Base-by-base conservation (phyloP, 2,113 vertebrate species). In the Perca flavescens region DNA sequence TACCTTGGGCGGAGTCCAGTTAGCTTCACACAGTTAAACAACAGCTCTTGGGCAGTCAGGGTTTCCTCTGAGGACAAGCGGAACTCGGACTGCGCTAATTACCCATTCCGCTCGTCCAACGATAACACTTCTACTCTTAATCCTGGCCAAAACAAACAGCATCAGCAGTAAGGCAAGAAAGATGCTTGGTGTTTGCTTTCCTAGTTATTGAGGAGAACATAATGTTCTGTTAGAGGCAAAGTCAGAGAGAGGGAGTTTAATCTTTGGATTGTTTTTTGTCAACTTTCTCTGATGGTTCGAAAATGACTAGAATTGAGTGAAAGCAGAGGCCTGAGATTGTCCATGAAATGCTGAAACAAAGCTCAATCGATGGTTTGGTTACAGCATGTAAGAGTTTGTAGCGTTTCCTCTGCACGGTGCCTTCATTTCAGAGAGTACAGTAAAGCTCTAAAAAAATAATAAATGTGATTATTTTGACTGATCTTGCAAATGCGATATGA, bases 111-210 rank as follows among this genome's bases (percentile, higher is more conserved):
- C 82, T 78, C 86, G 31, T 83, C 74, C 78, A 80, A 89, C 83
- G 87, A 89, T 90, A 89, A 90, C 82, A 82, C 79, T 78, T 83
- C 84, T 77, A 77, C 83, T 83, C 80, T 82, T 70, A 91, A 88
- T 88, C 90, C 79, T 2, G 50, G 79, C 68, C 82, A 90, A 90
- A 88, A 88, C 83, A 86, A 86, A 86, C 84, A 74, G 73, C 77
- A 54, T 75, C 74, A 21, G 67, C 74, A 78, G 57, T 21, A 63
- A 82, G 70, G 66, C 77, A 47, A 66, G 63, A n/a, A 73, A 67
- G 75, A 87, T 36, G 76, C 68, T 76, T 31, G 54, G 60, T 57
- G 65, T 67, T 78, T 63, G 71, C 87, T 85, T 90, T 75, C 69
- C 75, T 65, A 31, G 34, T 80, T 22, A 52, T 11, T 40, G 71